Evolutionary conservation across 2,888 invertebrate genomes (phyloP).

Genomic region (Allacma fusca): DNA sequence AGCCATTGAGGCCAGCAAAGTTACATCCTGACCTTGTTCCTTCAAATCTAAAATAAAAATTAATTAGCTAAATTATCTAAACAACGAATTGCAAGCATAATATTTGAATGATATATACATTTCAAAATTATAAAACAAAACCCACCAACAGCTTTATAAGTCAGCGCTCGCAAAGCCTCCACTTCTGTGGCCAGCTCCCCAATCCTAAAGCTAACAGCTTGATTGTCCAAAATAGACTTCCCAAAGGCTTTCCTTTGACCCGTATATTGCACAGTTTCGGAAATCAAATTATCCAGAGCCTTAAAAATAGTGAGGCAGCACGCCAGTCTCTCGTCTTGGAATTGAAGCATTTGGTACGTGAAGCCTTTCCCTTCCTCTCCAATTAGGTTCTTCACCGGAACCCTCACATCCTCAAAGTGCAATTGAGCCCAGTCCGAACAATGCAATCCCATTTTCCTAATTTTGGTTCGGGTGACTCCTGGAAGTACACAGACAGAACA

Average conservation of each 20-base stretch:
- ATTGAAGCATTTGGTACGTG: constrained; percentile 69
- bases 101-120: too few relatives aligned
- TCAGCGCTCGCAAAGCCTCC: constrained; percentile 66
- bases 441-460: constrained; percentile 68
- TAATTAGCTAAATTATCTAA: too few relatives aligned
- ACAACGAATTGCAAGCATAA: too few relatives aligned
- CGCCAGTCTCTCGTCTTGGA: constrained; percentile 68
- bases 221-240: constrained; percentile 65
- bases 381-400: constrained; percentile 67
- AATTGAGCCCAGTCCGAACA: constrained; percentile 68
- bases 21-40: constrained; percentile 64
- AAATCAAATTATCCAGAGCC: constrained; percentile 50
- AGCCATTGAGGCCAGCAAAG: constrained; percentile 68
- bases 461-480: constrained; percentile 62
- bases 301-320: constrained; percentile 62
- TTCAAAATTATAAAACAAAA: constrained; percentile 44
- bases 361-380: constrained; percentile 68
- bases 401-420: constrained; percentile 68
- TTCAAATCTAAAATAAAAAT: constrained; percentile 56
- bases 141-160: constrained; percentile 66
- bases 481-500: background rate
- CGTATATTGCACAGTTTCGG: constrained; percentile 67
- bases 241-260: constrained; percentile 67
- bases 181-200: constrained; percentile 69
- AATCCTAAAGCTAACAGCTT: constrained; percentile 67